Conservation (phyloP, 2,113 vertebrate species). For the Dermatemys mawii region DNA sequence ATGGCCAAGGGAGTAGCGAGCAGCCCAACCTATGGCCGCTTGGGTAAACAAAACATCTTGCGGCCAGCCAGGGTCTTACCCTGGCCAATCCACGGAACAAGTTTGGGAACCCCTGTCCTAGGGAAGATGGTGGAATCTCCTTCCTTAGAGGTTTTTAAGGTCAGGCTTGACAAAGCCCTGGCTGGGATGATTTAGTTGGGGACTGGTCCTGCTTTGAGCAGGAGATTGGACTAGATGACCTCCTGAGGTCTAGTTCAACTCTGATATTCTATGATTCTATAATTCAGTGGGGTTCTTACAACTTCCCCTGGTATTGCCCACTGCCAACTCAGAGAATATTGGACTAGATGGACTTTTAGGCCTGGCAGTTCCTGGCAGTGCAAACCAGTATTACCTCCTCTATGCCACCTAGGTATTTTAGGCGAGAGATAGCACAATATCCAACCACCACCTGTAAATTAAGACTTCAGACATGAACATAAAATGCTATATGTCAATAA, state of each 20-base stretch:
- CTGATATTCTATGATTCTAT: too few relatives aligned
- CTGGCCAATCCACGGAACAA: too few relatives aligned
- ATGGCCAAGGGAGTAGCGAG: too few relatives aligned
- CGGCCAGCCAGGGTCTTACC: too few relatives aligned
- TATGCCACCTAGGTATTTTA: accelerated
- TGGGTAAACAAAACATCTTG: too few relatives aligned
- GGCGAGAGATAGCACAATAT: neutral
- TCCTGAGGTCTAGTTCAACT: neutral
- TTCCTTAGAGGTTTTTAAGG: too few relatives aligned
- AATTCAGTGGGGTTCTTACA: neutral
- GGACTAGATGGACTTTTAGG: neutral
- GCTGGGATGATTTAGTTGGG: too few relatives aligned
- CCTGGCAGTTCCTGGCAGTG: neutral
- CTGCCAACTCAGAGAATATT: accelerated
- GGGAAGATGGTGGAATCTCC: too few relatives aligned
- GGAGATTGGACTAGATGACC: accelerated
- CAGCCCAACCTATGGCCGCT: too few relatives aligned
- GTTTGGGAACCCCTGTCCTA: too few relatives aligned
- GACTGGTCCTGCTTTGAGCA: too few relatives aligned
- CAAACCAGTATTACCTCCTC: neutral
- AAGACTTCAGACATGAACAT: neutral
- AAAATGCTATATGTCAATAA: neutral
- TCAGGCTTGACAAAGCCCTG: too few relatives aligned
- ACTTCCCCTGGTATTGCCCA: neutral
- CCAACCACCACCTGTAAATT: neutral